phyloP scores from a whole-genome alignment of 1,140 invertebrate species.

The Lanistes nyassanus region DNA sequence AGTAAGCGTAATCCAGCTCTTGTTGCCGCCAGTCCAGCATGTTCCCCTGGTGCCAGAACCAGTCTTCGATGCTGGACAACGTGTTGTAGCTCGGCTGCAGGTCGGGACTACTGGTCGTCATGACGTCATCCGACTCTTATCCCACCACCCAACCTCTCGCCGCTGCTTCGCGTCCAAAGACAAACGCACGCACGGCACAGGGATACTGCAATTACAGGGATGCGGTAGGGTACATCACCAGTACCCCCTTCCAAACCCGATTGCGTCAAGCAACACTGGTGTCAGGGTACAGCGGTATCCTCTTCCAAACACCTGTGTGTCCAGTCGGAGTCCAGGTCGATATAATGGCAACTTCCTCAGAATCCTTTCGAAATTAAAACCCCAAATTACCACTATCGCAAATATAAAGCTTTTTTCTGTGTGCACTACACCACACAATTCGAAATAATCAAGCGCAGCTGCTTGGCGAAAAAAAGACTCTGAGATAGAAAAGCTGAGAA shows the following conservation, averaged over 20 bases:
- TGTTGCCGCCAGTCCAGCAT: constrained; percentile 24
- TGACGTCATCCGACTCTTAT: no score
- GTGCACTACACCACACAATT: no score
- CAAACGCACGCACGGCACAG: background rate
- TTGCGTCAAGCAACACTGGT: background rate
- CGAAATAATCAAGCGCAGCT: no score
- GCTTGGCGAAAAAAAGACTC: no score
- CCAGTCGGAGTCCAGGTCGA: no score
- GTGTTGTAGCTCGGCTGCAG: constrained; percentile 3
- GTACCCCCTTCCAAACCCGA: background rate
- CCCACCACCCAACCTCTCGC: background rate
- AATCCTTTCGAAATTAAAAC: no score
- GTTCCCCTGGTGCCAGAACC: constrained; percentile 20
- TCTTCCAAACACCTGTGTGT: no score
- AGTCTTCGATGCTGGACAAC: constrained; percentile 22
- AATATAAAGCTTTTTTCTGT: no score
- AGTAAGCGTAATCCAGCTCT: constrained; percentile 24
- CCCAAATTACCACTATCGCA: no score
- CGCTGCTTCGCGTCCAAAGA: background rate
- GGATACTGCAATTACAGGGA: background rate
- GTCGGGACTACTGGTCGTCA: background rate
- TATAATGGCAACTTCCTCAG: no score
- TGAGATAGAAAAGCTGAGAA: no score
- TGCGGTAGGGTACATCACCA: background rate
- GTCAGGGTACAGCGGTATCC: no score